A percentile compares a stretch with the other conserved stretches of the same genome.
These are phyloP conservation scores for Noctua comes DNA, from an alignment of 2,888 invertebrate species.

Conservation along the genomic window DNA sequence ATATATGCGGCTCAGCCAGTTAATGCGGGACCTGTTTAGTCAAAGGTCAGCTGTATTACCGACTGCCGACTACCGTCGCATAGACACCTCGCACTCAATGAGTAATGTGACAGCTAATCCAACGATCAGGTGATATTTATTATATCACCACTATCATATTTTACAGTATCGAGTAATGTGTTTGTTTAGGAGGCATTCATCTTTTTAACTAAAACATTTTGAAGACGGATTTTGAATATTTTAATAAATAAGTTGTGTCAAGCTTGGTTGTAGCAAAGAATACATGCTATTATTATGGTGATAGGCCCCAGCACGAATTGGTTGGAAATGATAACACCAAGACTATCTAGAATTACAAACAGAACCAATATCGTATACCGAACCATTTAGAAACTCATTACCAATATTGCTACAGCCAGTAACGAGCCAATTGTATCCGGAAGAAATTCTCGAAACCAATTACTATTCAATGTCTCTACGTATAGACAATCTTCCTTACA, in stretches of 20 bases:
- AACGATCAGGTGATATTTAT: conserved; percentile 37
- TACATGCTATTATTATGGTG: not conserved
- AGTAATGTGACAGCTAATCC: conserved; percentile 31
- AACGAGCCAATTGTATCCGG: conserved; percentile 21
- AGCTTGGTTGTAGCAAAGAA: not conserved
- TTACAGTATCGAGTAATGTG: conserved; percentile 7
- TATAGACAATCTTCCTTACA: conserved; percentile 16
- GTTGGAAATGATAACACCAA: not conserved
- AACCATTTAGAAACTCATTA: not conserved
- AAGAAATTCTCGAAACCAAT: conserved; percentile 39
- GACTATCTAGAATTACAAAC: not conserved
- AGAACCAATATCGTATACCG: not conserved
- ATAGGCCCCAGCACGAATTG: not conserved
- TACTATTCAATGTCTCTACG: conserved; percentile 35
- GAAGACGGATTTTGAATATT: not conserved
- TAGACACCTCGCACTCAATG: conserved; percentile 19
- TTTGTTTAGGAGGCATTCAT: conserved; percentile 20
- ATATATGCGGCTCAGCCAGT: conserved; percentile 39
- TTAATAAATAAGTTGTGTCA: not conserved
- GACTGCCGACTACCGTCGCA: conserved; percentile 27
- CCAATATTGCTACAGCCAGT: not conserved
- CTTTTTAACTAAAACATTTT: conserved; percentile 8
- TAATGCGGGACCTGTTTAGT: conserved; percentile 54
- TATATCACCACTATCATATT: conserved; percentile 42
- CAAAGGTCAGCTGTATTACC: conserved; percentile 56